Base-by-base conservation (phyloP, 2,888 invertebrate species). In the Cabera pusaria region DNA sequence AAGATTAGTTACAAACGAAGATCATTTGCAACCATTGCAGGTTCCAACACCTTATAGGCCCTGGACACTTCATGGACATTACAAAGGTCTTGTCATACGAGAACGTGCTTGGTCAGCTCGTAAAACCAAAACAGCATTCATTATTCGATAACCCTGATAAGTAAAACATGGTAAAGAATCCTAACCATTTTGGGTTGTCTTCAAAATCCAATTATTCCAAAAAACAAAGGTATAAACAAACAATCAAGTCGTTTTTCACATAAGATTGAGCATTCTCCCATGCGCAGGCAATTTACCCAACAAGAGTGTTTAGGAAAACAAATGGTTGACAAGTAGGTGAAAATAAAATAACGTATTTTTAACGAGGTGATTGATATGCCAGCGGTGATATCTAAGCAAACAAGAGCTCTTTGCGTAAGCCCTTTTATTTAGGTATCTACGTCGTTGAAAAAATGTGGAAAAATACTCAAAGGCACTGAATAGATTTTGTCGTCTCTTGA, bases 211-310 rank as follows among this genome's bases (percentile, higher is more conserved):
- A 14, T 14, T 3, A 14, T 14, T 14, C 4, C 14, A 14, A 4
- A 14, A 2, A 14, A 14, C 35, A 42, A 31, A 21, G 40, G 32
- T 17, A 50, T 47, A 49, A 18, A 63, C 56, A 66, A 64, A 44
- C 48, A 52, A 48, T 45, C 63, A 55, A 52, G 55, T 41, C 60
- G 62, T 71, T 62, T 67, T 68, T 66, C 60, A 57, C 56, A 43
- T 42, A 49, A 47, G 53, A 50, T 45, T 34, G 44, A 56, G 32
- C 28, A 29, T 38, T 45, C 8, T 39, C 34, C 37, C 37, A 33
- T 33, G 43, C 20, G 21, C n/a, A 20, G 34, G 29, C 33, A 43
- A 37, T 43, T 43, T 38, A 29, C 28, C 28, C 19, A 29, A 38
- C 27, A 17, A 28, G 28, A 22, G 16, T 24, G 18, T 22, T 38